phyloP scores from a whole-genome alignment of 2,797 vertebrate species.

The Pangasius djambal region DNA sequence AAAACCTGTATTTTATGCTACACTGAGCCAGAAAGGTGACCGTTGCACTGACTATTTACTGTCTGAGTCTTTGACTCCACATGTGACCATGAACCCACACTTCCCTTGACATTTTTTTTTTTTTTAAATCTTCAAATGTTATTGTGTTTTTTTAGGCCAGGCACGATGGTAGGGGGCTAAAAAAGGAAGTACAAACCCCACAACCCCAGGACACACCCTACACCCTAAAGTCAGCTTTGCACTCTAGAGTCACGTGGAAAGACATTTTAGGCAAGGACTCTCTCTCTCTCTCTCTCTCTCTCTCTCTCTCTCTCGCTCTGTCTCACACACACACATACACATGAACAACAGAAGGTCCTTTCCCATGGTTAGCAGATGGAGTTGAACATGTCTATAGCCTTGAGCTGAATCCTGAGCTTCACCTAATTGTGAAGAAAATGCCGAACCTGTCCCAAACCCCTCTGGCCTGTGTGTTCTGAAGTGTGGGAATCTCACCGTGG shows the following conservation, averaged over 20 bases:
- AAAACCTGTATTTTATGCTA: not conserved
- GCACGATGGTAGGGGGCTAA: slow-evolving; percentile 59
- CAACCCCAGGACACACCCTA: slow-evolving; percentile 68
- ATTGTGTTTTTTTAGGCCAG: not conserved
- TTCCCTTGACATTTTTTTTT: not conserved
- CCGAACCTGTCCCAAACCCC: slow-evolving; percentile 4
- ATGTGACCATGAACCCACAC: not conserved
- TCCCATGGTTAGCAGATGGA: slow-evolving; percentile 43
- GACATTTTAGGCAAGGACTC: slow-evolving; percentile 10
- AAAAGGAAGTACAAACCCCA: slow-evolving; percentile 73
- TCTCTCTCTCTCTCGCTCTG: too few species aligned
- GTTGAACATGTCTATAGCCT: slow-evolving; percentile 33
- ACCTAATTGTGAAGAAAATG: slow-evolving; percentile 35
- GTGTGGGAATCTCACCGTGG: slow-evolving; percentile 48
- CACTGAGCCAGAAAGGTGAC: not conserved
- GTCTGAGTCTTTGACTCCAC: not conserved
- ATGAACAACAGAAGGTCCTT: slow-evolving; percentile 41
- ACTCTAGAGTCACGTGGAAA: slow-evolving; percentile 22
- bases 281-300: too few species aligned
- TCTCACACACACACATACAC: slow-evolving; percentile 2
- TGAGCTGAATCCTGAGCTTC: slow-evolving; percentile 33
- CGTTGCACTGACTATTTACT: not conserved
- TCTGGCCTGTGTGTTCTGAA: not conserved
- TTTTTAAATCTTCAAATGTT: not conserved
- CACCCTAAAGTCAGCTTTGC: slow-evolving; percentile 65